Conservation (phyloP, 2,888 invertebrate genomes). For the Cancer borealis region DNA sequence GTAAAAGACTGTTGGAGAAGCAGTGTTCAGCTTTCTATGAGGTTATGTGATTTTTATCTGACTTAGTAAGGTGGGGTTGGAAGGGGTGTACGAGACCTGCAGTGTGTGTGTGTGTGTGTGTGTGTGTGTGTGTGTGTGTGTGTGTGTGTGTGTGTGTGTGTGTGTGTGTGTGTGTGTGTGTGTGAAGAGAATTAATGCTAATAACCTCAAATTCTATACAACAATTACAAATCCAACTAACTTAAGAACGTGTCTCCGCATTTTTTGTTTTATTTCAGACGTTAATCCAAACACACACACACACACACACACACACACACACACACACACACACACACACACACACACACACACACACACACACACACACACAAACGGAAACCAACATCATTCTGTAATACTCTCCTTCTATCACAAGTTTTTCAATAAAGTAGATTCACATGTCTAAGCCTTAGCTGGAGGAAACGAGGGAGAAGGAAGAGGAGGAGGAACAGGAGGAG, state of each 20-base stretch:
- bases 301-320: background rate
- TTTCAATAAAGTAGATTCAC: background rate
- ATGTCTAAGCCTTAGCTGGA: background rate
- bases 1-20: constrained; percentile 18
- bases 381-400: background rate
- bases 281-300: background rate
- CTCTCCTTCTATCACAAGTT: too few species aligned
- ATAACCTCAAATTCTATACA: background rate
- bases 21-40: background rate
- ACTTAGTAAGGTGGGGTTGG: background rate
- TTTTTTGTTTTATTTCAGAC: background rate
- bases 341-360: background rate
- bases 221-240: background rate
- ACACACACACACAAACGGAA: background rate
- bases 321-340: background rate
- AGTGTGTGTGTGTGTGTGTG: background rate
- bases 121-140: background rate
- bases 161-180: background rate
- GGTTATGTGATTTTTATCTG: background rate
- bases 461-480: background rate
- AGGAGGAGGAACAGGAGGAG: background rate
- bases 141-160: constrained; percentile 11
- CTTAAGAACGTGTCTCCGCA: background rate
- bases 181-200: background rate
- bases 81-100: too few species aligned